Conservation (phyloP, 2,888 invertebrate species). For the Leucania comma region DNA sequence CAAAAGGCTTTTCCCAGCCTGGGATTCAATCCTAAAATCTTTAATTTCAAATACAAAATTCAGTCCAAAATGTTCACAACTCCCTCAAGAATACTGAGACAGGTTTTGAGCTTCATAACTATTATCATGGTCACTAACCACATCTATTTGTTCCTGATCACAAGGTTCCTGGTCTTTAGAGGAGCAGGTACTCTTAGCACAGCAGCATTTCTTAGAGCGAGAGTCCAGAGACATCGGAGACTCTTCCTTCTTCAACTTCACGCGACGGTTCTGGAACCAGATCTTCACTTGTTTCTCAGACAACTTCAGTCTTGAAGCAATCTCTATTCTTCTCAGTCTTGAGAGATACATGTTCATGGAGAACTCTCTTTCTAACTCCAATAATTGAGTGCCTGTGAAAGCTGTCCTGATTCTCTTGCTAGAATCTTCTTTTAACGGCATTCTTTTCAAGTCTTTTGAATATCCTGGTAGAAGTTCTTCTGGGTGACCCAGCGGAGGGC, state of each 20-base stretch:
- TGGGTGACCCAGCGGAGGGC: constrained; percentile 87
- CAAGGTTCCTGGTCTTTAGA: constrained; percentile 77
- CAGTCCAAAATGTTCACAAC: constrained; percentile 10
- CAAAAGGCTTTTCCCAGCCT: constrained; percentile 9
- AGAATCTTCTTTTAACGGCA: constrained; percentile 91
- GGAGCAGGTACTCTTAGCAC: constrained; percentile 79
- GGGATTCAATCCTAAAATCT: constrained; percentile 42
- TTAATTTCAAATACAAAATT: constrained; percentile 6
- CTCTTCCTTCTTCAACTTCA: constrained; percentile 98
- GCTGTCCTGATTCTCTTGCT: constrained; percentile 98
- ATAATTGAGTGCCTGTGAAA: constrained; percentile 96
- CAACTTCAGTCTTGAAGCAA: constrained; percentile 96
- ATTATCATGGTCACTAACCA: constrained; percentile 84
- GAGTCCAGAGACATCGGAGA: constrained; percentile 86
- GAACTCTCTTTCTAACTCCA: constrained; percentile 97
- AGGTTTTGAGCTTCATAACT: constrained; percentile 81
- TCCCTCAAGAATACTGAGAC: constrained; percentile 75
- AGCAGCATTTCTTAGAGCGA: constrained; percentile 83
- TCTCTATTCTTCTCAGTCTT: constrained; percentile 96
- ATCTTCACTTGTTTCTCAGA: constrained; percentile 99
- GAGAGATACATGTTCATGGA: constrained; percentile 97
- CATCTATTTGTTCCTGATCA: constrained; percentile 86
- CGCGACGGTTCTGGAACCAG: constrained; percentile 98
- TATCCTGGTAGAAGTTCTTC: constrained; percentile 87
- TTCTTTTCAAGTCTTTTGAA: constrained; percentile 84